These are phyloP conservation scores for Eueremaeus valkanovi DNA, from an alignment of 2,888 invertebrate genomes.

Conservation along the genomic window DNA sequence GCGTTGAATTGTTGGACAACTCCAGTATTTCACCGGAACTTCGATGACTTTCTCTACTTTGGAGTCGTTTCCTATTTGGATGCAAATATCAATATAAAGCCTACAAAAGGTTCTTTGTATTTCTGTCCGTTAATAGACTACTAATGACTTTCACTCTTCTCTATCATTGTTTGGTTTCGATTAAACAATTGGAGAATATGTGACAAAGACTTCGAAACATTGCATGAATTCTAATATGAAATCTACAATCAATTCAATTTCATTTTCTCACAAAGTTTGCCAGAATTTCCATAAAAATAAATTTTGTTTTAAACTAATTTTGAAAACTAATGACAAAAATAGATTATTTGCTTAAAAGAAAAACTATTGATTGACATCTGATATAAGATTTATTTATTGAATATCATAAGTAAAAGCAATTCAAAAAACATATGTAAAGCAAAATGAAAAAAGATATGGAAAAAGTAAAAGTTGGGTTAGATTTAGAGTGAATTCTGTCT, in stretches of 20 bases:
- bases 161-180: neutral
- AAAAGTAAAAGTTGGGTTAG: neutral
- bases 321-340: no score
- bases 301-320: no score
- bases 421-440: neutral
- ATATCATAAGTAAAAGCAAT: no score
- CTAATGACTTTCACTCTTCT: neutral
- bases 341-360: no score
- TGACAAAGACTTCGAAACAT: no score
- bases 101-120: neutral
- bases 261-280: neutral
- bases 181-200: no score
- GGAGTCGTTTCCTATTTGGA: constrained; percentile 14
- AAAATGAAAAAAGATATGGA: neutral
- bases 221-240: no score
- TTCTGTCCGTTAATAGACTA: neutral
- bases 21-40: neutral
- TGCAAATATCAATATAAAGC: constrained; percentile 3
- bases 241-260: neutral
- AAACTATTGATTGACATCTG: no score
- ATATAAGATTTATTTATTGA: neutral
- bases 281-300: neutral
- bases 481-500: neutral
- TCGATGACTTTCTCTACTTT: neutral
- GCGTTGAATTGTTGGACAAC: neutral